phyloP scores from a whole-genome alignment of 2,797 vertebrate genomes.

The Delichon dasypus region DNA sequence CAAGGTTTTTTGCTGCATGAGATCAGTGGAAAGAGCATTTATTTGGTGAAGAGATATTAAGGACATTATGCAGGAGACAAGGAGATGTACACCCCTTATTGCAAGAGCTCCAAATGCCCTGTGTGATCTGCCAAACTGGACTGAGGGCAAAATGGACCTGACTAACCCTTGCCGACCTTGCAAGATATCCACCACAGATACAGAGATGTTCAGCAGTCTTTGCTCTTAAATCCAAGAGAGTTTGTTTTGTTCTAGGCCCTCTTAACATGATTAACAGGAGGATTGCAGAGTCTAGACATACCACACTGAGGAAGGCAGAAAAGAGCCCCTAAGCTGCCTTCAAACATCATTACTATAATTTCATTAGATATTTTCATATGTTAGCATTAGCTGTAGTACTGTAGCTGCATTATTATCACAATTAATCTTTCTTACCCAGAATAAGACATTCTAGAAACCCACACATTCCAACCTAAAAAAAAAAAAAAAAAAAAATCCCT shows the following conservation, averaged over 20 bases:
- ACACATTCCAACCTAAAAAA: neutral
- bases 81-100: accelerated
- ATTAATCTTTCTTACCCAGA: neutral
- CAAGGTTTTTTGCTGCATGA: neutral
- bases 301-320: neutral
- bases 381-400: neutral
- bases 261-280: neutral
- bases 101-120: neutral
- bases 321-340: neutral
- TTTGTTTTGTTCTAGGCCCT: neutral
- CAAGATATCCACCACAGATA: neutral
- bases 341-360: neutral
- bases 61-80: neutral
- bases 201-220: neutral
- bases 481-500: too few relatives aligned
- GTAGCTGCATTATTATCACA: neutral
- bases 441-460: neutral
- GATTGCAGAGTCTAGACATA: neutral
- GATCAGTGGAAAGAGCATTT: neutral
- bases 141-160: neutral
- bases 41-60: neutral
- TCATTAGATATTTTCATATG: neutral
- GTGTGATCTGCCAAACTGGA: neutral
- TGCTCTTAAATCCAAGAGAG: neutral
- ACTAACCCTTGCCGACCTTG: neutral